A percentile compares a stretch with the other conserved stretches of the same genome.
phyloP scores from a whole-genome alignment of 2,113 vertebrate species.

The Grammomys dolichurus region DNA sequence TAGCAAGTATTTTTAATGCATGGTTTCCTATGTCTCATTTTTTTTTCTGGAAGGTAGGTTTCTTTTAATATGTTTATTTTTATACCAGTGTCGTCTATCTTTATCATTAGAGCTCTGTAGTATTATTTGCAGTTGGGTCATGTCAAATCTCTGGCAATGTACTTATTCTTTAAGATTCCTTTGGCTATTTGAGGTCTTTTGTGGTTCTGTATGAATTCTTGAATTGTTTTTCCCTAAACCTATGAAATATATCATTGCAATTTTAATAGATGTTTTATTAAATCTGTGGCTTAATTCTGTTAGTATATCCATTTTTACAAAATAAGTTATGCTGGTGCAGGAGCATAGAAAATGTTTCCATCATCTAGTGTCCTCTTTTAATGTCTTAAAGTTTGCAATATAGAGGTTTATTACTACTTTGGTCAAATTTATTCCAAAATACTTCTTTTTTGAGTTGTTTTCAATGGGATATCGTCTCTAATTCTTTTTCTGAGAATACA shows the following conservation, averaged over 20 bases:
- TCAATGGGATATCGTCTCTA: neutral
- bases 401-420: neutral
- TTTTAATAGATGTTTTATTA: neutral
- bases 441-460: neutral
- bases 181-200: neutral
- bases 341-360: neutral
- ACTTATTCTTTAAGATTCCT: neutral
- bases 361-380: neutral
- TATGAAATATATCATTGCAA: neutral
- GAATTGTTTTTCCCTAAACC: neutral
- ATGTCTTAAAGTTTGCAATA: neutral
- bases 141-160: neutral
- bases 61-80: neutral
- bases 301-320: neutral
- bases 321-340: neutral
- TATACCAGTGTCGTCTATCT: neutral
- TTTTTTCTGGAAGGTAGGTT: neutral
- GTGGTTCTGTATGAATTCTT: neutral
- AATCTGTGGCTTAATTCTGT: neutral
- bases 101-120: neutral
- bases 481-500: neutral
- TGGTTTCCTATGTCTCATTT: neutral
- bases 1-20: neutral
- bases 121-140: neutral
- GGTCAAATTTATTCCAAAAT: neutral